Evolutionary conservation across 2,113 vertebrate genomes (phyloP).

Genomic region (Budorcas taxicolor): DNA sequence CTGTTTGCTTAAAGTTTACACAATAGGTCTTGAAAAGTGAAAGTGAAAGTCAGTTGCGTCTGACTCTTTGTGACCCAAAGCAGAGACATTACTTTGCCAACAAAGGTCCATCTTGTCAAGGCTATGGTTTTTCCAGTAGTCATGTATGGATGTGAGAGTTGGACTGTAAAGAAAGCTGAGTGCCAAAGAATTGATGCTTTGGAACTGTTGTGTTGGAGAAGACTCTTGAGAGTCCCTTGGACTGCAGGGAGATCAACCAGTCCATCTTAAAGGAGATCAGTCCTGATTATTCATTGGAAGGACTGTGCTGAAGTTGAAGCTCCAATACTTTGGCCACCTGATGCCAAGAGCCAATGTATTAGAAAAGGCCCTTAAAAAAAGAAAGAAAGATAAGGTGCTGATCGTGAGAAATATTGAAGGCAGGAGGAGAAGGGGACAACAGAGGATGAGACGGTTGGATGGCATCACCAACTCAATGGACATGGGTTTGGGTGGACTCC

Average conservation of each 20-base stretch:
- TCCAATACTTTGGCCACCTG: neutral
- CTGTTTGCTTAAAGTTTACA: conserved; percentile 73
- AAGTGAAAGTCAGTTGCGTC: neutral
- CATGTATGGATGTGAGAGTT: neutral
- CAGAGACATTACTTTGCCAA: neutral
- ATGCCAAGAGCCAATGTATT: neutral
- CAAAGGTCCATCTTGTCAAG: neutral
- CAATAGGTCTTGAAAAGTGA: conserved; percentile 72
- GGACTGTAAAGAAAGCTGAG: neutral
- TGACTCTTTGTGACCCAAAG: neutral
- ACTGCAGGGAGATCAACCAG: neutral
- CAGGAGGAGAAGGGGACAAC: neutral
- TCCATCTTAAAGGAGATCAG: neutral
- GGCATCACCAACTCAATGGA: neutral
- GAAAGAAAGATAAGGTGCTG: neutral
- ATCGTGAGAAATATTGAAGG: neutral
- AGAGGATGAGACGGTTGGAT: neutral
- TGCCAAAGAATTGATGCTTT: neutral
- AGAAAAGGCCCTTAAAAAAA: neutral
- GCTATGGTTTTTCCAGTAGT: neutral
- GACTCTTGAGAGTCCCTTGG: neutral
- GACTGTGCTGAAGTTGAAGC: neutral
- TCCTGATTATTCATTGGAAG: neutral
- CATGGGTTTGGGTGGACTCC: neutral
- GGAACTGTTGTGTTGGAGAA: neutral